Conservation (phyloP, 64 coral and sea anemone genomes). For the Stichodactyla helianthus region DNA sequence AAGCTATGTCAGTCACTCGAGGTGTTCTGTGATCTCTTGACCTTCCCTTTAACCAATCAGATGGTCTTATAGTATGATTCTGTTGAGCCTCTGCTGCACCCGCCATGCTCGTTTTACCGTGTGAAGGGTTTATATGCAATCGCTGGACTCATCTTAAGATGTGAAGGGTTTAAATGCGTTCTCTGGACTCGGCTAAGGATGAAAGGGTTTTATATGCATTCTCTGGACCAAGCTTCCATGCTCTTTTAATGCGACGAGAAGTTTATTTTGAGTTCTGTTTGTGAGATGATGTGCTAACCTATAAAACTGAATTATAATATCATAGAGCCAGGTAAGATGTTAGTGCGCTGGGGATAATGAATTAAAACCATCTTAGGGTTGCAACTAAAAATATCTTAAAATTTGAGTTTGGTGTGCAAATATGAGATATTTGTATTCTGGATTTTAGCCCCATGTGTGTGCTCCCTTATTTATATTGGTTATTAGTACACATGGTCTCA, state of each 20-base stretch:
- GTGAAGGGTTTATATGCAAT: not conserved
- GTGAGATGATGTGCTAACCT: not conserved
- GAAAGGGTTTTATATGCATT: conserved; percentile 2
- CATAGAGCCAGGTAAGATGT: conserved; percentile 13
- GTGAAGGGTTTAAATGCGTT: conserved; percentile 14
- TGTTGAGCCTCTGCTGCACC: not conserved
- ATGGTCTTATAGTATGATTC: conserved; percentile 3
- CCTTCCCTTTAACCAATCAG: not conserved
- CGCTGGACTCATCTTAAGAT: conserved; percentile 5
- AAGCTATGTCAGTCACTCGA: conserved; percentile 9
- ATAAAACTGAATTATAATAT: conserved; percentile 1
- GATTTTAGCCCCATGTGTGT: too few relatives aligned
- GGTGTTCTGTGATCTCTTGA: conserved; percentile 21
- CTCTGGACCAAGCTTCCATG: not conserved
- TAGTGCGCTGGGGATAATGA: not conserved
- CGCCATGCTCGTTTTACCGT: not conserved
- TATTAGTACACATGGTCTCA: too few relatives aligned
- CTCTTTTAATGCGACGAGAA: conserved; percentile 2
- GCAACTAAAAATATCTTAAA: too few relatives aligned
- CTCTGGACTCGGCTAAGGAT: conserved; percentile 13
- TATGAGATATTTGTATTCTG: too few relatives aligned
- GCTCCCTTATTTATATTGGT: too few relatives aligned
- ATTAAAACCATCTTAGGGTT: not conserved
- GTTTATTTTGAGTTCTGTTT: conserved; percentile 23
- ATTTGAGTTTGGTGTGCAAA: too few relatives aligned